These are phyloP conservation scores for Lycopodina hypogea DNA, from an alignment of 37 sponge, comb jelly and placozoan genomes.

Conservation along the genomic window DNA sequence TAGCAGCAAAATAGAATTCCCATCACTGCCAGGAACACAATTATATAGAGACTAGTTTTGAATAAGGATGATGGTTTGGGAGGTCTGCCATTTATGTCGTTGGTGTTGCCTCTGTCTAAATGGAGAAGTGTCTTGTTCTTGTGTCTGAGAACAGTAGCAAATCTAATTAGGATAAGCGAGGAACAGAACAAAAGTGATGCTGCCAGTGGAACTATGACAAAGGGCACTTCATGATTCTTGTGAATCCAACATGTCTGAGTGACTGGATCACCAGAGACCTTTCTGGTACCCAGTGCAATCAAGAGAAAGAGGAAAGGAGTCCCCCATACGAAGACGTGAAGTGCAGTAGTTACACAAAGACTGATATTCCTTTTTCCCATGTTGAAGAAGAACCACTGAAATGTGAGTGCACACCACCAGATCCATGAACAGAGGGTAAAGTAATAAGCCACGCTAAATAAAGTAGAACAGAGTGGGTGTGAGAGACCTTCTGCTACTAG, in stretches of 20 bases:
- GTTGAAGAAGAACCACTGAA: constrained; percentile 43
- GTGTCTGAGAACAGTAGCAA: constrained; percentile 18
- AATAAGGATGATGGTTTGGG: background rate
- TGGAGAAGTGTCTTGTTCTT: background rate
- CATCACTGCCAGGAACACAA: constrained; percentile 25
- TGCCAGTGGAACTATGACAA: constrained; percentile 42
- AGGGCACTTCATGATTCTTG: constrained; percentile 26
- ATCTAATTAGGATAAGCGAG: constrained; percentile 32
- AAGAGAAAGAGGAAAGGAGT: constrained; percentile 33
- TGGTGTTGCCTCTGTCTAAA: background rate
- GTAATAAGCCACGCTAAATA: constrained; percentile 50
- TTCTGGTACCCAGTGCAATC: constrained; percentile 2
- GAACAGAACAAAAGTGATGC: constrained; percentile 26
- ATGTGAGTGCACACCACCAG: constrained; percentile 49
- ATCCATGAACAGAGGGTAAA: constrained; percentile 50
- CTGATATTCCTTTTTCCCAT: background rate
- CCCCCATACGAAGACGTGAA: constrained; percentile 54
- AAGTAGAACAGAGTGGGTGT: constrained; percentile 14
- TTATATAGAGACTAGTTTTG: constrained; percentile 15
- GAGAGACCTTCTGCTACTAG: constrained; percentile 7
- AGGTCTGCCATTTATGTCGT: background rate
- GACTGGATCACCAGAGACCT: constrained; percentile 29
- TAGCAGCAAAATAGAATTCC: constrained; percentile 25
- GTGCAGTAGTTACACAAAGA: background rate
- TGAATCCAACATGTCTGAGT: constrained; percentile 41